Evolutionary conservation across 2,888 invertebrate genomes (phyloP).

Genomic region (Microctonus hyperodae): DNA sequence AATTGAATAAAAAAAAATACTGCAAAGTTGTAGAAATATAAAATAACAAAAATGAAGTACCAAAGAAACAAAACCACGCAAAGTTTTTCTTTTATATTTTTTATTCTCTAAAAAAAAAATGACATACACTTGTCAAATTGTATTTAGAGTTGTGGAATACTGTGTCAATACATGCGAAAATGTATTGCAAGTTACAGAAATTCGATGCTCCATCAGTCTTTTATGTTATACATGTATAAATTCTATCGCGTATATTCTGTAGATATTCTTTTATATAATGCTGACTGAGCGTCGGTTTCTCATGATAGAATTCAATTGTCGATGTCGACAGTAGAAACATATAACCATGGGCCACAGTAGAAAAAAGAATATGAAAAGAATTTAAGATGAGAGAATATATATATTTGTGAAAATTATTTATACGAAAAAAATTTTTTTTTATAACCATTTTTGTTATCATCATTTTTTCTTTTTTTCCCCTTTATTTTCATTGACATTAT

Average conservation of each 20-base stretch:
- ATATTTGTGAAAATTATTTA: background rate
- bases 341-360: background rate
- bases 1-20: background rate
- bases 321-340: slow-evolving; percentile 15
- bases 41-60: no score
- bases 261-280: background rate
- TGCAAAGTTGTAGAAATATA: background rate
- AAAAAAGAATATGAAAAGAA: background rate
- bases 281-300: slow-evolving; percentile 6
- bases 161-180: background rate
- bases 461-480: background rate
- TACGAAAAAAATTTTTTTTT: background rate
- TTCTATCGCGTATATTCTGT: background rate
- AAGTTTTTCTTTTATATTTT: background rate
- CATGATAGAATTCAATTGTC: slow-evolving; percentile 25
- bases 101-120: background rate
- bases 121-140: background rate
- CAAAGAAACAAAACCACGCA: no score
- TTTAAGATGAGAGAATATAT: background rate
- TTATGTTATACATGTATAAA: background rate
- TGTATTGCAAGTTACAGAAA: background rate
- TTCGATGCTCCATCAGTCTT: background rate
- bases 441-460: background rate
- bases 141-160: background rate
- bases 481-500: background rate